Evolutionary conservation across 2,113 vertebrate genomes (phyloP), one percentile per base, ranked within the genome.

Genomic region (Kobus ellipsiprymnus): DNA sequence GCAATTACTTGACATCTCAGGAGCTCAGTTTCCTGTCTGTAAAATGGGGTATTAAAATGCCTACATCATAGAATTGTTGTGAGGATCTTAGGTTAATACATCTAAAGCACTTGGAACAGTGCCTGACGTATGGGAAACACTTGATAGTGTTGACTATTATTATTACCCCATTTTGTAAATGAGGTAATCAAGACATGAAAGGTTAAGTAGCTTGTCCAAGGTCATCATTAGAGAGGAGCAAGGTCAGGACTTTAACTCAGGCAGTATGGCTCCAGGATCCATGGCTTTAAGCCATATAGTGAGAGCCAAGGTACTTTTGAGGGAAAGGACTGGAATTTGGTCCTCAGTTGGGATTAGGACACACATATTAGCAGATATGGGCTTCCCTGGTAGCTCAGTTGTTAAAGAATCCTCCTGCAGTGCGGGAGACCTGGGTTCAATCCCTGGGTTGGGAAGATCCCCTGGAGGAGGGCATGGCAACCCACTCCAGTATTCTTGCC

Each of bases 181-280:
- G 30, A 78, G 54, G 29, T 57, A 59, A 46, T 16, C 21, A 46
- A 97, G 16, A 10, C 33, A 36, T 0, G 5, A 95, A 81, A 82
- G 4, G 36, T 48, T 81, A 46, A 94, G 21, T 77, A 77, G 50
- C 55, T 92, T 67, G 27, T 52, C 55, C 62, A 86, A 96, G 52
- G 81, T 89, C 54, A 44, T 27, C 25, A 48, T 21, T n/a, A 44
- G 84, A 90, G 10, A 8, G 8, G 52, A 30, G 7, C 17, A 54
- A 6, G 19, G 16, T 44, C 46, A 81, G 10, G 36, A 88, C 52
- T 27, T 44, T 33, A 77, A 88, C 67, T 29, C 44, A 62, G 25
- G 50, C n/a, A 36, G 17, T 17, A 1, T 6, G 36, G 52, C 7
- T 57, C 87, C 30, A 29, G 44, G 44, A 50, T 82, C 36, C 40